phyloP scores from a whole-genome alignment of 2,797 vertebrate genomes.

The Falco peregrinus region DNA sequence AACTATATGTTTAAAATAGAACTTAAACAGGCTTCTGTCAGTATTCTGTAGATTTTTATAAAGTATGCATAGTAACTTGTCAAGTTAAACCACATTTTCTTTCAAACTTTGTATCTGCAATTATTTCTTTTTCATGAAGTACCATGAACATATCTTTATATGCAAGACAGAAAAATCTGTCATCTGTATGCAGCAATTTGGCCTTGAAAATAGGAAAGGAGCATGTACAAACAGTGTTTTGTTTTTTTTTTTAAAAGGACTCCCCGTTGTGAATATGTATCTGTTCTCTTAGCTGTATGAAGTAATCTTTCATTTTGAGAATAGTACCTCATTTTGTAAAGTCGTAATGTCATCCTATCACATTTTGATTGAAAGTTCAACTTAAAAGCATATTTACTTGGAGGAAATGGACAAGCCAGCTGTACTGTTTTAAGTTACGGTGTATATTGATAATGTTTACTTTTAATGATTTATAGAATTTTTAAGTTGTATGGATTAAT shows the following conservation, averaged over 20 bases:
- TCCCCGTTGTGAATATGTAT: neutral
- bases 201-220: neutral
- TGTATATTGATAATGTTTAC: neutral
- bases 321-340: neutral
- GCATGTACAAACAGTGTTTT: neutral
- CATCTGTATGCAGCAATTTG: neutral
- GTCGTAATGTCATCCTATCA: neutral
- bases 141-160: neutral
- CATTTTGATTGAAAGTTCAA: neutral
- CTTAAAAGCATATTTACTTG: neutral
- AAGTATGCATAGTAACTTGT: neutral
- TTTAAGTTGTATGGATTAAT: neutral
- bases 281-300: neutral
- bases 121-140: neutral
- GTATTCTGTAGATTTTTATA: neutral
- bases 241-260: neutral
- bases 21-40: neutral
- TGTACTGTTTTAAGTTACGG: neutral
- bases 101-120: neutral
- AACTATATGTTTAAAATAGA: neutral
- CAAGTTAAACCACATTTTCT: neutral
- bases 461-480: neutral
- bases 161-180: neutral
- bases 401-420: neutral
- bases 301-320: neutral